phyloP scores from a whole-genome alignment of 2,113 vertebrate species.

The Poicephalus meyeri region DNA sequence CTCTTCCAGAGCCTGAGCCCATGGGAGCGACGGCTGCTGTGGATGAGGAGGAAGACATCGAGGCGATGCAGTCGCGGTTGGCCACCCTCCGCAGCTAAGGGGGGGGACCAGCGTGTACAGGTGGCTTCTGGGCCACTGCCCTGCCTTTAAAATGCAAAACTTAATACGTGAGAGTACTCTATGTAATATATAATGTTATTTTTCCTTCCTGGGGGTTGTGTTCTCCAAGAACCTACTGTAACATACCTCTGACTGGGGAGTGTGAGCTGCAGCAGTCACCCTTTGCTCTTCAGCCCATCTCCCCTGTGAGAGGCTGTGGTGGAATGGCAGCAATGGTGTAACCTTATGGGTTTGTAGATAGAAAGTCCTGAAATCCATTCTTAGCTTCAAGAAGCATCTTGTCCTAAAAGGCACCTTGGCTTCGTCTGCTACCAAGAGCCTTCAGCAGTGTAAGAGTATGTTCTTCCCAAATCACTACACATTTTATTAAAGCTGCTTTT shows the following conservation, averaged over 20 bases:
- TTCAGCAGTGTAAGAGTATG: neutral
- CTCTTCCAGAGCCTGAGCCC: slow-evolving; percentile 84
- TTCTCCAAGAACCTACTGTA: slow-evolving; percentile 49
- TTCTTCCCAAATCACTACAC: slow-evolving; percentile 52
- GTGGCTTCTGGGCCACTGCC: neutral
- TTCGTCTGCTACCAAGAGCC: neutral
- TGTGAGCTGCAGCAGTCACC: neutral
- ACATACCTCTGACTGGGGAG: neutral
- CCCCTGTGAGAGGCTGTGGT: neutral
- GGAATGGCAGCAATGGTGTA: neutral
- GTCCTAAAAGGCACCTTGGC: neutral
- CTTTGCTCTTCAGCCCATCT: neutral
- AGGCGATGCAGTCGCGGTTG: slow-evolving; percentile 94
- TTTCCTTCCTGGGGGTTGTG: neutral
- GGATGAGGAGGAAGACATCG: slow-evolving; percentile 91
- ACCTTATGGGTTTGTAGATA: slow-evolving; percentile 1
- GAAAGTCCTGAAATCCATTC: neutral
- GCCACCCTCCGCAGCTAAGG: slow-evolving; percentile 92
- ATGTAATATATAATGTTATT: slow-evolving; percentile 63
- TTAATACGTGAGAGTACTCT: neutral
- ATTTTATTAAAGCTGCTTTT: slow-evolving; percentile 78
- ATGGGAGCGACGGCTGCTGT: slow-evolving; percentile 82
- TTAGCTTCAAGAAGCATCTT: neutral
- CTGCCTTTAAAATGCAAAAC: neutral
- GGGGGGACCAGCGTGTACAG: rapidly evolving